A percentile compares a stretch with the other conserved stretches of the same genome.
Conservation (phyloP, 92 coral and sea anemone genomes). For the Paramuricea clavata region DNA sequence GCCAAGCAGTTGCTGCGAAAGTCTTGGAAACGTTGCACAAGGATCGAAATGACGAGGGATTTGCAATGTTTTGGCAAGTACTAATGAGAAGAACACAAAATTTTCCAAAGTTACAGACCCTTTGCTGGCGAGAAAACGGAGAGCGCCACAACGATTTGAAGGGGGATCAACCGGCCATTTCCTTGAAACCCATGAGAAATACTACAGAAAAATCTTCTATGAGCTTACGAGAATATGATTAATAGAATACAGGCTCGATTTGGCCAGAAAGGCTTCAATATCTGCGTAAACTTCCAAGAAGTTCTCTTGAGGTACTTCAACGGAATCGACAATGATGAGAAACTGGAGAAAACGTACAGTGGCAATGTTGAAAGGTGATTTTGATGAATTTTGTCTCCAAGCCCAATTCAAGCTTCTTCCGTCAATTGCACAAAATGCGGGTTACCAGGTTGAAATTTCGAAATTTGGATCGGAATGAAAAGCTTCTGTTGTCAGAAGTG, state of each 20-base stretch:
- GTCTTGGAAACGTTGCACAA: background rate
- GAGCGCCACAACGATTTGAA: conserved; percentile 54
- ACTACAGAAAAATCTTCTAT: conserved; percentile 56
- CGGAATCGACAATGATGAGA: conserved; percentile 53
- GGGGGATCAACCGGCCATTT: conserved; percentile 59
- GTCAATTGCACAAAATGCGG: conserved; percentile 54
- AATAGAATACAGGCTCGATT: conserved; percentile 49
- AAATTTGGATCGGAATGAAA: conserved; percentile 15
- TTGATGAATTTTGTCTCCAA: conserved; percentile 54
- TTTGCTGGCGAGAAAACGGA: conserved; percentile 60
- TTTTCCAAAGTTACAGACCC: conserved; percentile 63
- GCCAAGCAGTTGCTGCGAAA: conserved; percentile 9
- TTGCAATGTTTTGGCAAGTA: conserved; percentile 63
- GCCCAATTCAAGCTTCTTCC: conserved; percentile 62
- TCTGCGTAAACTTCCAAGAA: conserved; percentile 57
- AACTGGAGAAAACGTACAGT: conserved; percentile 52
- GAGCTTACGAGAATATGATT: conserved; percentile 66
- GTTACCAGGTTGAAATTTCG: conserved; percentile 63
- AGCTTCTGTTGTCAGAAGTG: too few species aligned
- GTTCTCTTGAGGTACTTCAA: conserved; percentile 60
- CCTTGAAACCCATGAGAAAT: conserved; percentile 63
- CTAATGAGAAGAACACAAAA: conserved; percentile 57
- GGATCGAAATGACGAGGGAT: background rate
- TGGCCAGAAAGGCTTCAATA: conserved; percentile 72
- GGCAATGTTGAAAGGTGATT: conserved; percentile 47